phyloP scores from a whole-genome alignment of 2,888 invertebrate species.

The Phanerotoma sp. region DNA sequence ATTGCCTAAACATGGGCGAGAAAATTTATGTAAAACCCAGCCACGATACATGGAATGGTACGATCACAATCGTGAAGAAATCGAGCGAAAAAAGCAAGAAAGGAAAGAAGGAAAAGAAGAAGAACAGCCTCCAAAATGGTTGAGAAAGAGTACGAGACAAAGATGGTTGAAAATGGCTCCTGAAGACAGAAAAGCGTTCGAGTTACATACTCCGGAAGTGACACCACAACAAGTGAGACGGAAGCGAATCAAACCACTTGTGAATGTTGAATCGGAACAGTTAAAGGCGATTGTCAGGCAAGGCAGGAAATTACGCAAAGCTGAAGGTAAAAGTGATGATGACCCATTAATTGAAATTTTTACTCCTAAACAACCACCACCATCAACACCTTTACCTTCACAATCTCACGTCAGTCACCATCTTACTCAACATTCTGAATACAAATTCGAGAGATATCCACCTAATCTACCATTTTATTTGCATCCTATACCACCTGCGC shows the following conservation, averaged over 20 bases:
- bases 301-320: slow-evolving; percentile 55
- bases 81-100: slow-evolving; percentile 42
- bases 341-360: slow-evolving; percentile 51
- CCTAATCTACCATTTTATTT: slow-evolving; percentile 52
- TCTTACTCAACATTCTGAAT: slow-evolving; percentile 75
- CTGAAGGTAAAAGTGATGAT: slow-evolving; percentile 42
- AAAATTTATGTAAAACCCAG: slow-evolving; percentile 36
- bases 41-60: slow-evolving; percentile 56
- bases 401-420: slow-evolving; percentile 64
- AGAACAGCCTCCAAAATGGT: slow-evolving; percentile 35
- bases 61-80: slow-evolving; percentile 50
- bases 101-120: slow-evolving; percentile 35
- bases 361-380: slow-evolving; percentile 44
- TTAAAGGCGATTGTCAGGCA: slow-evolving; percentile 54
- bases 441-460: slow-evolving; percentile 65
- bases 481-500: slow-evolving; percentile 48
- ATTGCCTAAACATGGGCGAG: slow-evolving; percentile 17
- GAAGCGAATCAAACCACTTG: slow-evolving; percentile 47
- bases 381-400: slow-evolving; percentile 56
- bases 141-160: slow-evolving; percentile 28
- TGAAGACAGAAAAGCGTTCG: slow-evolving; percentile 29
- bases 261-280: slow-evolving; percentile 55
- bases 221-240: slow-evolving; percentile 39
- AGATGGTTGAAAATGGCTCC: slow-evolving; percentile 35
- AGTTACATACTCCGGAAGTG: slow-evolving; percentile 35